Evolutionary conservation across 2,797 vertebrate genomes (phyloP).

Genomic region (Anas bernieri): DNA sequence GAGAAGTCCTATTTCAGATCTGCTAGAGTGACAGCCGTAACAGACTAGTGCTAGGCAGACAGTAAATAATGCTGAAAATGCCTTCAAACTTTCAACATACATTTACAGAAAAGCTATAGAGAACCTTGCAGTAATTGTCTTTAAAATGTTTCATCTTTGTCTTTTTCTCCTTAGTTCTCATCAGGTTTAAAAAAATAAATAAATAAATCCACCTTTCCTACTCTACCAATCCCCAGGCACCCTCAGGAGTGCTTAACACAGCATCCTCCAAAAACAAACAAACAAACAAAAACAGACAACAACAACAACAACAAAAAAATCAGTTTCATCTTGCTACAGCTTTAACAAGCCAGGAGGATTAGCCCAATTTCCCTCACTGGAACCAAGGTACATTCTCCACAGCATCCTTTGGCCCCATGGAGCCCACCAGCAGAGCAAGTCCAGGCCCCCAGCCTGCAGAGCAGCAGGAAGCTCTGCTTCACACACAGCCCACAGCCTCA

Average conservation of each 20-base stretch:
- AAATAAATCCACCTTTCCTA: neutral
- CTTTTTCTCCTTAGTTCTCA: neutral
- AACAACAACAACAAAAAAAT: neutral
- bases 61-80: constrained; percentile 66
- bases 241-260: neutral
- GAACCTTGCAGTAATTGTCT: neutral
- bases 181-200: neutral
- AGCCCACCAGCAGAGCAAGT: neutral
- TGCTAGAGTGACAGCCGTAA: constrained; percentile 68
- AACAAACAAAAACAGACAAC: too few species aligned
- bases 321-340: neutral
- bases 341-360: neutral
- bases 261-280: neutral
- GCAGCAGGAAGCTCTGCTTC: neutral
- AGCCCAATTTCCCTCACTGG: neutral
- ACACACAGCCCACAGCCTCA: neutral
- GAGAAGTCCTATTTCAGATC: constrained; percentile 73
- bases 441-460: neutral
- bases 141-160: neutral
- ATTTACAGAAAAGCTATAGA: constrained; percentile 33
- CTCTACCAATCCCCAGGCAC: neutral
- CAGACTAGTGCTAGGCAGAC: constrained; percentile 49
- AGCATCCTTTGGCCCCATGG: neutral
- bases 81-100: constrained; percentile 11
- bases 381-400: fast-evolving